Conservation (phyloP, 1,140 invertebrate species). For the Proctacanthus coquilletti region DNA sequence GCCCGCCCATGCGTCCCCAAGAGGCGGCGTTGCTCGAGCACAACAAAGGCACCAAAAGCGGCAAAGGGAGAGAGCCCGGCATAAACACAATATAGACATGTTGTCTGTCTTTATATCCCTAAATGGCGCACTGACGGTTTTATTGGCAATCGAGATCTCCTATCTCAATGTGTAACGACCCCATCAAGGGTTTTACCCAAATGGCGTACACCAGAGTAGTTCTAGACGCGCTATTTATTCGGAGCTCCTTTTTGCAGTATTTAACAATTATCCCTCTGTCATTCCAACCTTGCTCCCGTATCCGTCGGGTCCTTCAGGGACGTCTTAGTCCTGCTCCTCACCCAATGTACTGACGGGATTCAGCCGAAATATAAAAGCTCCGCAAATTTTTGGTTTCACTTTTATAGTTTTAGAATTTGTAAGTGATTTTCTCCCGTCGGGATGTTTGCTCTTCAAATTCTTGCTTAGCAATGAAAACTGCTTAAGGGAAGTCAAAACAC, state of each 20-base stretch:
- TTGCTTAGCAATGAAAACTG: too few species aligned
- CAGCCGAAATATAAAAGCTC: too few species aligned
- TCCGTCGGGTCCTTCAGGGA: too few species aligned
- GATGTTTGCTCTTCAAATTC: too few species aligned
- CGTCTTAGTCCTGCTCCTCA: too few species aligned
- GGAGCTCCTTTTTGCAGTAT: neutral
- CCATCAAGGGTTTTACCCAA: neutral
- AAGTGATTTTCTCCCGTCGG: too few species aligned
- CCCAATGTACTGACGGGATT: too few species aligned
- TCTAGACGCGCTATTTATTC: neutral
- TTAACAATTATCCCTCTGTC: neutral
- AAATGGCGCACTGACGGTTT: neutral
- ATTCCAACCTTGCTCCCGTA: too few species aligned
- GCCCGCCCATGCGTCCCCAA: too few species aligned
- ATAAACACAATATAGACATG: constrained; percentile 1
- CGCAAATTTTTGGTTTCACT: constrained; percentile 1
- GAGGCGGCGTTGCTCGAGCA: too few species aligned
- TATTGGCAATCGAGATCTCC: constrained; percentile 1
- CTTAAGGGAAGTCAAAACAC: too few species aligned
- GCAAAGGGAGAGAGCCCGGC: too few species aligned
- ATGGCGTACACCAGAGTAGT: neutral
- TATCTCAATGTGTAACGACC: constrained; percentile 1
- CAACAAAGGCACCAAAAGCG: neutral
- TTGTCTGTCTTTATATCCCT: constrained; percentile 1
- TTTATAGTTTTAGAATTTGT: constrained; percentile 1